Evolutionary conservation across 1,140 invertebrate species (phyloP).

Genomic region (Aphis craccivora): DNA sequence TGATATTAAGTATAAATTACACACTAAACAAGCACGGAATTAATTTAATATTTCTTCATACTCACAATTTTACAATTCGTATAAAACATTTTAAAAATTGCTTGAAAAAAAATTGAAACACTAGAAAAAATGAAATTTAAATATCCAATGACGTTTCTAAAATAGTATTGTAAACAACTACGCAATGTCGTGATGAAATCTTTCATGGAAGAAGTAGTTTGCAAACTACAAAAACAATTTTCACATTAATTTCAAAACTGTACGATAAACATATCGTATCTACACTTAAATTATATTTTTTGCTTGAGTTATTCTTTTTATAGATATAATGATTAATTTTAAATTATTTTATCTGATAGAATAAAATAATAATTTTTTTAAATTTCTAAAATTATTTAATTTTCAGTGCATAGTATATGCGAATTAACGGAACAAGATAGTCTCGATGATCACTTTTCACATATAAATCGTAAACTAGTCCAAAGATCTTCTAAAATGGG

Average conservation of each 20-base stretch:
- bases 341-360: background rate
- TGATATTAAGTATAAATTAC: too few relatives aligned
- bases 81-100: too few relatives aligned
- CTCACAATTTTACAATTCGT: too few relatives aligned
- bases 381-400: background rate
- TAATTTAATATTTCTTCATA: too few relatives aligned
- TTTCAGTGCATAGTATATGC: conserved; percentile 50
- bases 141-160: too few relatives aligned
- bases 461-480: conserved; percentile 46
- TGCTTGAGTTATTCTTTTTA: background rate
- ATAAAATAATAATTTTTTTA: background rate
- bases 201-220: too few relatives aligned
- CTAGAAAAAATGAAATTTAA: too few relatives aligned
- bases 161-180: too few relatives aligned
- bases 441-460: conserved; percentile 52
- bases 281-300: background rate
- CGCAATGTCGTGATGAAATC: too few relatives aligned
- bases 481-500: conserved; percentile 40
- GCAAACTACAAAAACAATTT: background rate
- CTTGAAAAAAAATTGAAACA: too few relatives aligned
- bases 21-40: too few relatives aligned
- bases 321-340: background rate
- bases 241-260: background rate
- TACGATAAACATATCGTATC: too few relatives aligned
- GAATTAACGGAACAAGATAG: conserved; percentile 53